Evolutionary conservation across 2,888 invertebrate species (phyloP), one percentile per base, ranked within the genome.

Genomic region (Drosophila maculinotata): DNA sequence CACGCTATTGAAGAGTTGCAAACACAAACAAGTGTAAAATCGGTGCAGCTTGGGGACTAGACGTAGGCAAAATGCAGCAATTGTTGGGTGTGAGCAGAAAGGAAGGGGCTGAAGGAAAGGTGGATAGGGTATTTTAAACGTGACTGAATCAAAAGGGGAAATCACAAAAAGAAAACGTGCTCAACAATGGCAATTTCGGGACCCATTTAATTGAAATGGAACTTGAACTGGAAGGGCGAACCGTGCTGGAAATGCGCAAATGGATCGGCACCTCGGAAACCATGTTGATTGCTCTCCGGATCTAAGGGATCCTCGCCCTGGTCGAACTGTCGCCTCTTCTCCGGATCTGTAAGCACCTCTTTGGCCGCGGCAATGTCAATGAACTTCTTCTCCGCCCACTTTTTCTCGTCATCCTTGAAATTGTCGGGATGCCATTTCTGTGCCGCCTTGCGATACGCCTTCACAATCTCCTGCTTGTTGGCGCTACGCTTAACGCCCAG

Each of bases 381-480:
- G 91, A 99, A 99, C 92, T 96, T 98, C 92, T 98, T 98, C 92
- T 99, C 97, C 0, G 99, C 99, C 48, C 95, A 93, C 90, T 98
- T 97, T 92, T 99, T 99, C 90, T 97, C 97, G 69, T 96, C 96
- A 9, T 95, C 96, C 47, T 93, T 94, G 92, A 95, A 99, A 92
- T 96, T 98, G 92, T 99, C 99, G 0, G 99, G 99, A 93, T 99
- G 99, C 99, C 99, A 99, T 91, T 98, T 96, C 92, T 98, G 97
- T 10, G 99, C 99, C 49, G 97, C 94, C 92, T 97, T 98, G 75
- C 99, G 94, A 92, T 99, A 99, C 14, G 98, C 99, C 93, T 99
- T 99, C 10, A 95, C 93, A 38, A 99, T 97, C 91, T 99, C 98
- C 88, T 95, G 95, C 92, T 99, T 99, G 45, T 93, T 95, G 1